Evolutionary conservation across 2,113 vertebrate genomes (phyloP).

Genomic region (Climacteris rufus): DNA sequence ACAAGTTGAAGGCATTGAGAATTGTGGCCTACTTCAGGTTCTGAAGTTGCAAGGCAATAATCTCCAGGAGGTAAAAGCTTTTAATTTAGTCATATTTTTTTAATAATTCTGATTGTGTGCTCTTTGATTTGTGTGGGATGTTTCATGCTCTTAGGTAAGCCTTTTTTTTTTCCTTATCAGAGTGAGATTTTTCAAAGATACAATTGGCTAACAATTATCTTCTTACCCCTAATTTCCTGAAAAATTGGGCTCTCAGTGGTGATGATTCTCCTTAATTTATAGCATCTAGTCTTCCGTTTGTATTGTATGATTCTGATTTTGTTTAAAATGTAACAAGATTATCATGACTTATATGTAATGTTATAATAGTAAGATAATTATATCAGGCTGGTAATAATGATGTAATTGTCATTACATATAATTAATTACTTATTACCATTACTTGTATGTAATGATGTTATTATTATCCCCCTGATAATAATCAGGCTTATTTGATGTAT

Average conservation of each 20-base stretch:
- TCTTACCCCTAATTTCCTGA: neutral
- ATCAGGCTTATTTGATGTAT: neutral
- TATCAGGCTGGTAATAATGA: neutral
- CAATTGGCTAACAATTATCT: neutral
- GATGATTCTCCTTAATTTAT: neutral
- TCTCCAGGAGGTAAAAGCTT: slow-evolving; percentile 82
- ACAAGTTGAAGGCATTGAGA: slow-evolving; percentile 81
- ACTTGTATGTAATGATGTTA: neutral
- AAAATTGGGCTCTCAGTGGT: neutral
- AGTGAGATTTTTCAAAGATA: neutral
- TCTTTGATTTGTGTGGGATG: neutral
- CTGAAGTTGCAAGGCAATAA: slow-evolving; percentile 88
- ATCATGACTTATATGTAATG: neutral
- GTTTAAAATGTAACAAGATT: neutral
- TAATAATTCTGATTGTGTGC: neutral
- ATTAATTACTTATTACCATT: neutral
- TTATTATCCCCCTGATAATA: neutral
- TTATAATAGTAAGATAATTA: neutral
- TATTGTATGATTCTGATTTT: neutral
- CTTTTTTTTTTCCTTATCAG: neutral
- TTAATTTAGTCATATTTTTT: neutral
- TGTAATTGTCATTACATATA: neutral
- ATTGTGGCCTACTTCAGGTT: slow-evolving; percentile 83
- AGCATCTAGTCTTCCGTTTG: neutral
- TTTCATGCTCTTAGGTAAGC: neutral